Evolutionary conservation across 2,113 vertebrate genomes (phyloP).

Genomic region (Scomber scombrus): DNA sequence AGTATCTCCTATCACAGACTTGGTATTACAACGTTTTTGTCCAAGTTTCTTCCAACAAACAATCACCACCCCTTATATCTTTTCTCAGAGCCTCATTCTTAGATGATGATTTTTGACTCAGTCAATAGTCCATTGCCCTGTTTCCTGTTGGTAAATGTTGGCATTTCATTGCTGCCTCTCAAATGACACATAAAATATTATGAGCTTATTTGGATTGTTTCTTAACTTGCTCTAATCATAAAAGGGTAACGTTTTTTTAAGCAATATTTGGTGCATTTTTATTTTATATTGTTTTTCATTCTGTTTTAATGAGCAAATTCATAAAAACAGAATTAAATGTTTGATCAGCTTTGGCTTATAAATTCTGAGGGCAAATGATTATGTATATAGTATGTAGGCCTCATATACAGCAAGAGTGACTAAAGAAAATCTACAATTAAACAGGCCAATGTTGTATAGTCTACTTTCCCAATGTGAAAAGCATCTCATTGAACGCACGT

Average conservation of each 20-base stretch:
- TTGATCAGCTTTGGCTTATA: constrained; percentile 13
- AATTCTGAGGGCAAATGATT: constrained; percentile 31
- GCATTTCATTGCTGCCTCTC: constrained; percentile 26
- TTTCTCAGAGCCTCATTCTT: background rate
- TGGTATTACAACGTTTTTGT: background rate
- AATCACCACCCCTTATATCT: background rate
- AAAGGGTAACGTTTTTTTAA: too few relatives aligned
- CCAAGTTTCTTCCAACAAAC: constrained; percentile 8
- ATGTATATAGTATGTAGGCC: constrained; percentile 23
- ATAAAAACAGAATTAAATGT: too few relatives aligned
- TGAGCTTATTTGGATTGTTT: too few relatives aligned
- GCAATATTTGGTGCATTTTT: too few relatives aligned
- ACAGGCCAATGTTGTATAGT: constrained; percentile 24
- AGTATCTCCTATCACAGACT: constrained; percentile 1
- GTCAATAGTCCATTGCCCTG: background rate
- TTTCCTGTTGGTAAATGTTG: constrained; percentile 22
- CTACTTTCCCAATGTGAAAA: constrained; percentile 46
- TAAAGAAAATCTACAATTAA: constrained; percentile 58
- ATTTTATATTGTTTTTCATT: too few relatives aligned
- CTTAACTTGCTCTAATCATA: too few relatives aligned
- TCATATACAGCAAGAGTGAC: constrained; percentile 28
- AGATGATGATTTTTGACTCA: background rate
- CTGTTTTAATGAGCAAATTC: too few relatives aligned
- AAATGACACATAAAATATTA: constrained; percentile 8
- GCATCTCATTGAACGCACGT: constrained; percentile 64